These are phyloP conservation scores for Colaptes auratus DNA, from an alignment of 2,113 vertebrate species.

Conservation along the genomic window DNA sequence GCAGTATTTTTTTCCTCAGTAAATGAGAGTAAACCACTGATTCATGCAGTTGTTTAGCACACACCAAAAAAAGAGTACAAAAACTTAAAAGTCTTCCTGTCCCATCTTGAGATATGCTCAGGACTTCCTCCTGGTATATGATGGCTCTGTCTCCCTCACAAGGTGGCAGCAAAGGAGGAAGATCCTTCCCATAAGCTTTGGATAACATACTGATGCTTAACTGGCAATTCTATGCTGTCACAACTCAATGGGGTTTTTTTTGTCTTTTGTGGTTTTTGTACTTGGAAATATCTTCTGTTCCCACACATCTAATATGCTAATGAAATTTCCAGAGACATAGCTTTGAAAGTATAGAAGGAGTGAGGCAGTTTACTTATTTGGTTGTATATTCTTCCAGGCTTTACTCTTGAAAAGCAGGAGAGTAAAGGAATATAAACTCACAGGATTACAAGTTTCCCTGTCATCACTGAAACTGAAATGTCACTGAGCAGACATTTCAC, in stretches of 20 bases:
- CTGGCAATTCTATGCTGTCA: not conserved
- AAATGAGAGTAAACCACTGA: not conserved
- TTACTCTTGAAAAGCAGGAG: not conserved
- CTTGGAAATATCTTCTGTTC: not conserved
- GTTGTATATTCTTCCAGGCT: not conserved
- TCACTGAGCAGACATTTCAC: not conserved
- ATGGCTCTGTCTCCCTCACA: not conserved
- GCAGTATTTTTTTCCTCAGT: not conserved
- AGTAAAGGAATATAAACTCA: not conserved
- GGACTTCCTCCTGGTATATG: not conserved
- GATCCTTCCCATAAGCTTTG: not conserved
- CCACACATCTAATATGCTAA: not conserved
- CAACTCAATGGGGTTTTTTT: not conserved
- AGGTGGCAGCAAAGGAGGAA: not conserved
- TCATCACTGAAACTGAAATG: not conserved
- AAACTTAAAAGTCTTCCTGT: not conserved
- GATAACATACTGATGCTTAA: not conserved
- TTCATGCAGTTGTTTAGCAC: not conserved
- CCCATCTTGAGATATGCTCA: not conserved
- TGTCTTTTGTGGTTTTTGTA: not conserved
- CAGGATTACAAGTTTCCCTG: not conserved
- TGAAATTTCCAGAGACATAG: not conserved
- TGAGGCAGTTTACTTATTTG: not conserved
- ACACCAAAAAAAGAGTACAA: not conserved
- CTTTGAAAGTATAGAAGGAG: not conserved